These are phyloP conservation scores for Drepana arcuata DNA, from an alignment of 1,140 invertebrate species.

Conservation along the genomic window DNA sequence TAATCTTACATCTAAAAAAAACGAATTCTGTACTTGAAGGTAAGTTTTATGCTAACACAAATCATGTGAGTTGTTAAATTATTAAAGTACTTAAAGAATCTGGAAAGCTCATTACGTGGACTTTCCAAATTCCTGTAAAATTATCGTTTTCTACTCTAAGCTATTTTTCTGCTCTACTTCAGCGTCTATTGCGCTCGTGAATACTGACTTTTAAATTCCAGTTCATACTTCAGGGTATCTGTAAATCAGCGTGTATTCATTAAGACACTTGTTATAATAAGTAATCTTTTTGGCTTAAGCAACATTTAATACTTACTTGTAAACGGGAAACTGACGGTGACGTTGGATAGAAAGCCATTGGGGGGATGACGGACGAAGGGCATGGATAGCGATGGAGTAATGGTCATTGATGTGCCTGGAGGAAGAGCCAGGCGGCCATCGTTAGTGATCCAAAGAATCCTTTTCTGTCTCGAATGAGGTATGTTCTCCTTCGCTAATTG, in stretches of 20 bases:
- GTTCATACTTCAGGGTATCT: conserved; percentile 45
- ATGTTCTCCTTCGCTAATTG: conserved; percentile 46
- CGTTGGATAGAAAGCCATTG: conserved; percentile 86
- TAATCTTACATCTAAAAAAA: too few relatives aligned
- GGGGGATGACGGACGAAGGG: conserved; percentile 88
- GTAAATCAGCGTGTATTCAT: conserved; percentile 20
- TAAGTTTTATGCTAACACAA: too few relatives aligned
- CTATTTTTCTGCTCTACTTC: conserved; percentile 15
- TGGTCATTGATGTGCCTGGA: conserved; percentile 83
- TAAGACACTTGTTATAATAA: not conserved
- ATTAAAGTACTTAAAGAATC: too few relatives aligned
- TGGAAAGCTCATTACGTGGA: too few relatives aligned
- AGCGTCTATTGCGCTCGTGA: conserved; percentile 50
- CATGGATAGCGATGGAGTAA: conserved; percentile 85
- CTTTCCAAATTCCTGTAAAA: too few relatives aligned
- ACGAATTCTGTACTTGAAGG: too few relatives aligned
- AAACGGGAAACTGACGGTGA: conserved; percentile 89
- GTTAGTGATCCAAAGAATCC: conserved; percentile 86
- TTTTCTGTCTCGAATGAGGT: conserved; percentile 83
- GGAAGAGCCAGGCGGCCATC: conserved; percentile 86
- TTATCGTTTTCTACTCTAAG: not conserved
- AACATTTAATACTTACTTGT: conserved; percentile 78
- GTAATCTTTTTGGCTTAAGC: not conserved
- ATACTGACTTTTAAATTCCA: conserved; percentile 57
- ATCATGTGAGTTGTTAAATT: too few relatives aligned